Percentiles rank a stretch among this genome's conserved stretches.
These are phyloP conservation scores for Clupea harengus DNA, from an alignment of 2,113 vertebrate genomes.

Conservation along the genomic window DNA sequence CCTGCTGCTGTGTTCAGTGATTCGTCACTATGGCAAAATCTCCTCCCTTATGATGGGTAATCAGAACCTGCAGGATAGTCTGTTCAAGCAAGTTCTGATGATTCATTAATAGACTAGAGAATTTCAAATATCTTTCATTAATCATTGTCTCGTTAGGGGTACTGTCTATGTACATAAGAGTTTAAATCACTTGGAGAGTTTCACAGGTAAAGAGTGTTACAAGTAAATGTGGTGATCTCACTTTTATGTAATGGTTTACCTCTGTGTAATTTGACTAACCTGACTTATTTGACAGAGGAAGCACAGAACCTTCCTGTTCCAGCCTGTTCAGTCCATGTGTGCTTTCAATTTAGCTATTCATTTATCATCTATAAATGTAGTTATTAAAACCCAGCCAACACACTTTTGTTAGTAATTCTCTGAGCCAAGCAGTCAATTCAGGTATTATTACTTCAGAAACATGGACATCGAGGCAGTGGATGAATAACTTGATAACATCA, in stretches of 20 bases:
- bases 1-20: background rate
- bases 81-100: background rate
- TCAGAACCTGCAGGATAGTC: background rate
- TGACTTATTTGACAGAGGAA: background rate
- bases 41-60: background rate
- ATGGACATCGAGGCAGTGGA: background rate
- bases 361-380: background rate
- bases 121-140: background rate
- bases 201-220: background rate
- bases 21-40: background rate
- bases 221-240: background rate
- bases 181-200: background rate
- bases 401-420: background rate
- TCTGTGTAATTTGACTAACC: background rate
- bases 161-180: background rate
- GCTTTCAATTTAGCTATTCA: background rate
- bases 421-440: background rate
- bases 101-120: background rate
- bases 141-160: background rate
- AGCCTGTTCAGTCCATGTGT: background rate
- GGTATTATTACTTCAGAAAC: background rate
- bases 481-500: background rate
- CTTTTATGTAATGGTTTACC: background rate
- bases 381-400: background rate
- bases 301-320: background rate